phyloP scores from a whole-genome alignment of 1,140 invertebrate species.

The Trachymyrmex cornetzi region DNA sequence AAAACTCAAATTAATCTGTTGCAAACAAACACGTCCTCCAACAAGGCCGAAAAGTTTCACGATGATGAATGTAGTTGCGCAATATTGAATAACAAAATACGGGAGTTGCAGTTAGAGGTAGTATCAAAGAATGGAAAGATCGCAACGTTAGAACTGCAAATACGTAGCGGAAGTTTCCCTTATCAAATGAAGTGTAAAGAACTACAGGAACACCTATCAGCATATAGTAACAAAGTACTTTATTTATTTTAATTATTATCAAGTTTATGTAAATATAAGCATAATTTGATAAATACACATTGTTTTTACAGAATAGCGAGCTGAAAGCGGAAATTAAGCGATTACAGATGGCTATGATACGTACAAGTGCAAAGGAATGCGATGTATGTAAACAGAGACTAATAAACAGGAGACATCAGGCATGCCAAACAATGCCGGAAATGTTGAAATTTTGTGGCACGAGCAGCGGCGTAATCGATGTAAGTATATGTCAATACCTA shows the following conservation, averaged over 20 bases:
- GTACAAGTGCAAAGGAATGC: slow-evolving; percentile 74
- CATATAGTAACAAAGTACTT: slow-evolving; percentile 76
- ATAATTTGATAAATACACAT: neutral
- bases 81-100: slow-evolving; percentile 75
- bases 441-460: slow-evolving; percentile 65
- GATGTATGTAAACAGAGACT: slow-evolving; percentile 76
- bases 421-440: slow-evolving; percentile 74
- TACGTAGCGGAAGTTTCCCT: slow-evolving; percentile 80
- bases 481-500: slow-evolving; percentile 66
- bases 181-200: slow-evolving; percentile 80
- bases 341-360: slow-evolving; percentile 66
- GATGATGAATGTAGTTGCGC: slow-evolving; percentile 8
- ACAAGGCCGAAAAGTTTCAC: slow-evolving; percentile 24
- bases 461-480: slow-evolving; percentile 78
- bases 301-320: slow-evolving; percentile 73
- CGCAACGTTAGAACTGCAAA: slow-evolving; percentile 79
- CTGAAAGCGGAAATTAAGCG: slow-evolving; percentile 68
- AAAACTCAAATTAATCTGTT: slow-evolving; percentile 27
- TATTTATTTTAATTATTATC: slow-evolving; percentile 20
- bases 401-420: slow-evolving; percentile 74
- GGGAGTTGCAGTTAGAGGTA: slow-evolving; percentile 78
- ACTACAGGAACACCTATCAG: slow-evolving; percentile 72
- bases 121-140: slow-evolving; percentile 80
- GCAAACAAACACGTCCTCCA: neutral
- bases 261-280: neutral